Evolutionary conservation across 2,797 vertebrate genomes (phyloP).

Genomic region (Bradypodion ventrale): DNA sequence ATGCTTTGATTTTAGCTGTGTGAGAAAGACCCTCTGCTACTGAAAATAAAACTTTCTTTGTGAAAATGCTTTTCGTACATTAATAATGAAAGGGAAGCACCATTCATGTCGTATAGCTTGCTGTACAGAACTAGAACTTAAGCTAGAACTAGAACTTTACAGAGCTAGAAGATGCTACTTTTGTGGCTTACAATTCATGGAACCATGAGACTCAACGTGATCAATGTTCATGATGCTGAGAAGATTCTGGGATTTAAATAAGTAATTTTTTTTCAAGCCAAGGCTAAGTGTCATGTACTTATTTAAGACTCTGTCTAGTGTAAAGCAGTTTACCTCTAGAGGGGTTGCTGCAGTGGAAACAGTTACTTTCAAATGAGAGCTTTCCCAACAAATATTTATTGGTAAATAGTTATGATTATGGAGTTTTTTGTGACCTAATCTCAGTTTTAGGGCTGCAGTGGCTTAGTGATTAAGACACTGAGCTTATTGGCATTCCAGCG

Average conservation of each 20-base stretch:
- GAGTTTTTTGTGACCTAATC: background rate
- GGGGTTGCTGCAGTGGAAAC: background rate
- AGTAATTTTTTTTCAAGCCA: background rate
- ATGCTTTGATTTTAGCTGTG: no score
- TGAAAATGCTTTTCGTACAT: background rate
- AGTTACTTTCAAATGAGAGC: background rate
- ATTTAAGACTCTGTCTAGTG: background rate
- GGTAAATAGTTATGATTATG: background rate
- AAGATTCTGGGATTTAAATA: background rate
- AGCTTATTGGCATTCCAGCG: no score
- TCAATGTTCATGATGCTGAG: background rate
- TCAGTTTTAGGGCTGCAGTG: no score
- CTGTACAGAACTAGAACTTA: background rate
- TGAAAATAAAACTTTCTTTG: background rate
- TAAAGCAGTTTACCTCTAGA: background rate
- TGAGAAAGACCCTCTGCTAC: background rate
- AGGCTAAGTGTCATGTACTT: background rate
- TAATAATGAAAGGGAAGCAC: background rate
- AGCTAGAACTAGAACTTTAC: no score
- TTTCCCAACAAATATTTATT: background rate
- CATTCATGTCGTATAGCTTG: background rate
- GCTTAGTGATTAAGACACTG: no score
- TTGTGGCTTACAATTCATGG: background rate
- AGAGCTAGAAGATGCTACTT: background rate
- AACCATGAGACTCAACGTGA: background rate